phyloP scores from a whole-genome alignment of 2,797 vertebrate species.

The Pseudomugil tenellus region DNA sequence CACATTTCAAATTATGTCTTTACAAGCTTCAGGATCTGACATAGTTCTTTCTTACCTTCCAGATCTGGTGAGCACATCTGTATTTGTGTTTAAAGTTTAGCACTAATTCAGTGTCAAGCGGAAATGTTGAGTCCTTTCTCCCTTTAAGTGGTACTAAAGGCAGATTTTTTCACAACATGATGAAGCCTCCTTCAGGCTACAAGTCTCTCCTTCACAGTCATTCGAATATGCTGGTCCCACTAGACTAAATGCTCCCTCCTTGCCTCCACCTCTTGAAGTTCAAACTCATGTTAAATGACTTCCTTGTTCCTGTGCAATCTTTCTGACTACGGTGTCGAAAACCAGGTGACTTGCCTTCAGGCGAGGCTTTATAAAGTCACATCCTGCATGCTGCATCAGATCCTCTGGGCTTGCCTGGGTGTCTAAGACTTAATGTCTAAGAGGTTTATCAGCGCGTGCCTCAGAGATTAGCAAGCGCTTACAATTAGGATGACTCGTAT shows the following conservation, averaged over 20 bases:
- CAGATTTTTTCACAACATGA: slow-evolving; percentile 57
- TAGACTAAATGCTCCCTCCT: slow-evolving; percentile 37
- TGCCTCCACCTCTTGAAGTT: slow-evolving; percentile 59
- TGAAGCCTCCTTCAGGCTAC: slow-evolving; percentile 50
- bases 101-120: slow-evolving; percentile 10
- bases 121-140: slow-evolving; percentile 32
- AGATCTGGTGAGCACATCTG: slow-evolving; percentile 1
- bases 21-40: neutral
- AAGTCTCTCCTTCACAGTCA: slow-evolving; percentile 55
- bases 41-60: neutral
- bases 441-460: slow-evolving; percentile 72
- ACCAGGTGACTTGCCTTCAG: slow-evolving; percentile 80
- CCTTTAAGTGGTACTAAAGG: slow-evolving; percentile 54
- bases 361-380: slow-evolving; percentile 76
- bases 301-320: slow-evolving; percentile 80
- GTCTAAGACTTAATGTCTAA: slow-evolving; percentile 72
- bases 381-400: slow-evolving; percentile 74
- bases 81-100: neutral
- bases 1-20: neutral
- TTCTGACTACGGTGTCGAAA: slow-evolving; percentile 73
- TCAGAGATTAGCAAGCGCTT: slow-evolving; percentile 68
- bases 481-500: slow-evolving; percentile 55
- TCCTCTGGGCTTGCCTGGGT: slow-evolving; percentile 63
- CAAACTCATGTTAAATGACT: slow-evolving; percentile 73
- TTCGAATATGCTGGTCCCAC: slow-evolving; percentile 59